Evolutionary conservation across 2,888 invertebrate genomes (phyloP).

Genomic region (Therioaphis trifolii): DNA sequence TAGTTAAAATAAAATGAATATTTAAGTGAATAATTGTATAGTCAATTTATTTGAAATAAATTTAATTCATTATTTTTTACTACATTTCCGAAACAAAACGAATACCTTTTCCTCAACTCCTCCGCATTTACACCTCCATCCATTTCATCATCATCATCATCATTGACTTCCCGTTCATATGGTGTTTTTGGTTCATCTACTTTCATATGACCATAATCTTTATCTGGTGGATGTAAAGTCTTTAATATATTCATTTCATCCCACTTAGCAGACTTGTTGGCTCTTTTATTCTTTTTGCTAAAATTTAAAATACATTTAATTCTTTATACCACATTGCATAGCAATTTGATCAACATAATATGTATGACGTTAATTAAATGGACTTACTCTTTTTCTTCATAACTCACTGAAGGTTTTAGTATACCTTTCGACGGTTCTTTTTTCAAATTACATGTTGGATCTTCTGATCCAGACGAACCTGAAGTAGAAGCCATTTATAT

Average conservation of each 20-base stretch:
- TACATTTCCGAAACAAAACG: background rate
- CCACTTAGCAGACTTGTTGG: slow-evolving; percentile 80
- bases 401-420: slow-evolving; percentile 90
- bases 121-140: slow-evolving; percentile 75
- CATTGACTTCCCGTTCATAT: slow-evolving; percentile 74
- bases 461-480: slow-evolving; percentile 36
- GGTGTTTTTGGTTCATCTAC: slow-evolving; percentile 98
- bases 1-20: no score
- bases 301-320: slow-evolving; percentile 11
- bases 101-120: slow-evolving; percentile 81
- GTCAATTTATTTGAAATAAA: no score
- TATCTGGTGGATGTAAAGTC: slow-evolving; percentile 96
- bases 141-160: slow-evolving; percentile 74
- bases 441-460: slow-evolving; percentile 78
- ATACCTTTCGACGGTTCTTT: slow-evolving; percentile 91
- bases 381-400: slow-evolving; percentile 77
- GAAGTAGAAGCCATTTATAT: slow-evolving; percentile 51
- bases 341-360: background rate
- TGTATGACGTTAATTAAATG: background rate
- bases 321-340: background rate
- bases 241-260: slow-evolving; percentile 99
- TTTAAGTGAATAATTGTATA: no score
- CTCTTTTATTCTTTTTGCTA: slow-evolving; percentile 61
- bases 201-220: slow-evolving; percentile 99
- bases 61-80: background rate